Conservation (phyloP, 2,888 invertebrate species). For the Andricus curvator region DNA sequence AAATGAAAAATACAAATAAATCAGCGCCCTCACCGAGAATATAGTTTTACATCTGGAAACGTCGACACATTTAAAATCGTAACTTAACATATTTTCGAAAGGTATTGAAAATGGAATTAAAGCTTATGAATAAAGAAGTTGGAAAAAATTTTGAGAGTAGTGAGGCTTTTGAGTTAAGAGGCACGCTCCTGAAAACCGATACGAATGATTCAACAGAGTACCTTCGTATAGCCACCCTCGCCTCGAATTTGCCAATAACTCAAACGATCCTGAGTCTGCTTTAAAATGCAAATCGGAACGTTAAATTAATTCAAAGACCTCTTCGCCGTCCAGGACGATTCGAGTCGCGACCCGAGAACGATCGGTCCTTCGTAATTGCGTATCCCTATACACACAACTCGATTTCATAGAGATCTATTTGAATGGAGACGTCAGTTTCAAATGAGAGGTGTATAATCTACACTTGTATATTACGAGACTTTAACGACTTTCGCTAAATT, state of each 20-base stretch:
- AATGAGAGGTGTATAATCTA: neutral
- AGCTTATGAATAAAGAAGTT: neutral
- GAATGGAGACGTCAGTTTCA: neutral
- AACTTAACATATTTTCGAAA: neutral
- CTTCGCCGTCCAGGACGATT: neutral
- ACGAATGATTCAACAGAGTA: neutral
- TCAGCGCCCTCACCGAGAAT: too few species aligned
- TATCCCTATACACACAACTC: neutral
- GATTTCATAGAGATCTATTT: neutral
- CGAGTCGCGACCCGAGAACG: slow-evolving; percentile 19
- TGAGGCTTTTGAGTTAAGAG: neutral
- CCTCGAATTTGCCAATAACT: slow-evolving; percentile 11
- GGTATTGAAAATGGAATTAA: neutral
- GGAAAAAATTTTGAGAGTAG: neutral
- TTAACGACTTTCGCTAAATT: neutral
- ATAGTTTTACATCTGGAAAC: neutral
- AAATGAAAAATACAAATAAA: too few species aligned
- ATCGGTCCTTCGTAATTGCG: slow-evolving; percentile 20
- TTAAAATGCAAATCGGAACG: slow-evolving; percentile 38
- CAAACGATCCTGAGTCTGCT: slow-evolving; percentile 11
- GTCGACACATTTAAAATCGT: neutral
- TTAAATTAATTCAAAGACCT: slow-evolving; percentile 39
- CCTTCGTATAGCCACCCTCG: neutral
- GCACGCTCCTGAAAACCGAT: neutral
- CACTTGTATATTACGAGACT: neutral